Base-by-base conservation (phyloP, 2,888 invertebrate species). In the Sarcophaga carnaria region DNA sequence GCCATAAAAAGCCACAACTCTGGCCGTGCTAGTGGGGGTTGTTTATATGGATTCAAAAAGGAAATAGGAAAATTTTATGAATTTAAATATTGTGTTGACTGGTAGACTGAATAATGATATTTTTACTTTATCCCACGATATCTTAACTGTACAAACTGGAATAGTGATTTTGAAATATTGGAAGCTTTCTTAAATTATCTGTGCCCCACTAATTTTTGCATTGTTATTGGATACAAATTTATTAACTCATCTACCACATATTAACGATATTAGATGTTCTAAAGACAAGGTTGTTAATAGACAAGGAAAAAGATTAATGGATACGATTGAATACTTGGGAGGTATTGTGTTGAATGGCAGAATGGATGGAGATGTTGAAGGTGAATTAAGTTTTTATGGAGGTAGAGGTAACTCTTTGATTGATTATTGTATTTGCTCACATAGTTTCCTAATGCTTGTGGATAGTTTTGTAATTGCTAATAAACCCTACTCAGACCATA, bases 201-300 rank as follows among this genome's bases (percentile, higher is more conserved):
- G 14, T 37, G n/a, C 45, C 63, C 70, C 2, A 17, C 49, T 2
- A 62, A 45, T 20, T 69, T 54, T 20, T 69, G 78, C n/a, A 78
- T 78, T 27, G 54, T 78, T 60, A 37, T 25, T 80, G 17, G 81
- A 81, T 67, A 22, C 3, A 10, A 81, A 81, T 27, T 20, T 75
- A 6, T 37, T 75, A 49, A 2, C 2, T 6, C 8, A 69, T 75
- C 12, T 72, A 3, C 63, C 49, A 4, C 20, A 59, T 49, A 66
- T 80, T 45, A 6, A 20, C 3, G 54, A 59, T 37, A n/a, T 22
- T 8, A 49, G 70, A 49, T 27, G 3, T 12, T 71, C 79, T 1
- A 71, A n/a, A 20, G 45, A 80, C 62, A 66, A 80, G 27, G 17
- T 22, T 14, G 6, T 12, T 60, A 60, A 77, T 60, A 37, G 11